Evolutionary conservation across 2,113 vertebrate species (phyloP), one percentile per base, ranked within the genome.

Genomic region (Marmota monax): DNA sequence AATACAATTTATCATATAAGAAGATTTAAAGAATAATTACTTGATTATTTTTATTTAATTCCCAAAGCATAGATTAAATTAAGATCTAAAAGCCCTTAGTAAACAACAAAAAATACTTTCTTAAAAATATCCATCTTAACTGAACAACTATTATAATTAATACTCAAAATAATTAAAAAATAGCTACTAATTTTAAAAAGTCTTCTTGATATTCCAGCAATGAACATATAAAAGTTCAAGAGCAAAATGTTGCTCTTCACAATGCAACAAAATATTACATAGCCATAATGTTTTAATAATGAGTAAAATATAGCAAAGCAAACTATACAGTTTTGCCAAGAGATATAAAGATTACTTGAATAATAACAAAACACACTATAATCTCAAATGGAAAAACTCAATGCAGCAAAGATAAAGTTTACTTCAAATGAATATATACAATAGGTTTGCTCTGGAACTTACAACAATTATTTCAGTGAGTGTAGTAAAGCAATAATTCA

Each of bases 1-100:
- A 74, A 72, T 69, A 65, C 45, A 95, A 82, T 88, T 88, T 80
- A 70, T 76, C 78, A 89, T 72, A 29, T 63, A 85, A 48, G 4
- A 22, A 63, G 34, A 93, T 82, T 91, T 92, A 63, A 72, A n/a
- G 5, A 82, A 61, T 77, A 95, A 77, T 77, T 78, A 45, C 17
- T 84, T 61, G 32, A 65, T 58, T 39, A 25, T 39, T 72, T 91
- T 84, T 51, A 84, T 45, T 34, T 56, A 92, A 83, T 45, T 13
- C 29, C 13, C 45, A 8, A 92, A 18, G 4, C 34, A 42, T 18
- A 10, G 42, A 18, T 84, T 78, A 63, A 93, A 25, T 22, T 51
- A 70, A 53, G 23, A 88, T 72, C 39, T 18, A 70, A 89, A 91
- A 63, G 45, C 2, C 17, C 9, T 58, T 76, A 45, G 3, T 56